phyloP scores from a whole-genome alignment of 2,888 invertebrate genomes.

The Eueremaeus valkanovi region DNA sequence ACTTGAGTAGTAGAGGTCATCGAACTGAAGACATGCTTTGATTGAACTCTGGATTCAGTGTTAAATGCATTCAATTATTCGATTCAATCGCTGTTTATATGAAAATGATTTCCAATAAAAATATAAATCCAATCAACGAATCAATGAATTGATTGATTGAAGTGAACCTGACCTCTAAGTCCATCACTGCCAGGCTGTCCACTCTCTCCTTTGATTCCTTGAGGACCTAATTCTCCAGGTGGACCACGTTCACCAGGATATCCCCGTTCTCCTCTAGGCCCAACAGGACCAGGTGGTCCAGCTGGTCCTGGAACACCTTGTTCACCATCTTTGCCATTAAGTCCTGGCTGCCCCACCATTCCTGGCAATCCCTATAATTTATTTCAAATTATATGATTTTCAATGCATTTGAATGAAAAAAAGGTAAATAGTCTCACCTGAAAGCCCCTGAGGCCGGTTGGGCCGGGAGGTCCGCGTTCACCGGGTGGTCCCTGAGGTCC shows the following conservation, averaged over 20 bases:
- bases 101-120: too few species aligned
- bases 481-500: conserved; percentile 55
- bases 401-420: too few species aligned
- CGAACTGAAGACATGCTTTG: too few species aligned
- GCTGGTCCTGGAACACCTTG: conserved; percentile 71
- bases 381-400: not conserved
- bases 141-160: too few species aligned
- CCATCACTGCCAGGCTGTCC: conserved; percentile 55
- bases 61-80: too few species aligned
- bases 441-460: conserved; percentile 57
- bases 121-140: too few species aligned
- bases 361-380: conserved; percentile 68
- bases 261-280: conserved; percentile 60
- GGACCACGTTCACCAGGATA: conserved; percentile 66
- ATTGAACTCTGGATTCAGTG: too few species aligned
- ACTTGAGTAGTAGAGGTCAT: too few species aligned
- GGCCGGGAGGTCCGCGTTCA: conserved; percentile 64
- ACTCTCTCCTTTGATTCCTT: conserved; percentile 64
- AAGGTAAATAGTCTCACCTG: conserved; percentile 53
- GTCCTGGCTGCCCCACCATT: conserved; percentile 70
- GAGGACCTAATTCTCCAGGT: conserved; percentile 70
- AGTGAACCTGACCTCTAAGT: conserved; percentile 42
- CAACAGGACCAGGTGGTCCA: conserved; percentile 61
- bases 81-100: too few species aligned
- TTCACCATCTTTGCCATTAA: conserved; percentile 69